These are phyloP conservation scores for Champsocephalus esox DNA, from an alignment of 2,797 vertebrate genomes.

Conservation along the genomic window DNA sequence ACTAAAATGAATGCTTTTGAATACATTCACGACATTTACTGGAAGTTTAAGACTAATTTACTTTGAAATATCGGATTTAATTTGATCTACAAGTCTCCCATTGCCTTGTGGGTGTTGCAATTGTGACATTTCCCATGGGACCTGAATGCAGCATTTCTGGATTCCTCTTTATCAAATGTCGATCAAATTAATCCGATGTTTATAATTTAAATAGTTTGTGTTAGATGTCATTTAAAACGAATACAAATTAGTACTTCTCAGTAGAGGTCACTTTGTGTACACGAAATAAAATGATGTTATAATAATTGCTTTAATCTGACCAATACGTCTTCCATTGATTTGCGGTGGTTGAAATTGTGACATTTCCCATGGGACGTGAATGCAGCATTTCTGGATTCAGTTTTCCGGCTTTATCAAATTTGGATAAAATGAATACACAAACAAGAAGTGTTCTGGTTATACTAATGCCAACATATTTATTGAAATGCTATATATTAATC, in stretches of 20 bases:
- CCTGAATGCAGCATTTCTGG: neutral
- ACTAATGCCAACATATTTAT: too few relatives aligned
- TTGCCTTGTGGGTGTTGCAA: neutral
- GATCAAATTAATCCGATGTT: too few relatives aligned
- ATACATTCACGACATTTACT: neutral
- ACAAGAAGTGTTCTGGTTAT: too few relatives aligned
- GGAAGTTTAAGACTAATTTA: too few relatives aligned
- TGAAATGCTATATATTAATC: too few relatives aligned
- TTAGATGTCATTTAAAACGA: neutral
- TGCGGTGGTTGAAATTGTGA: rapidly evolving
- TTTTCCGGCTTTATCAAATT: neutral
- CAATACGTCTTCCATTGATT: neutral
- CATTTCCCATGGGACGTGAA: neutral
- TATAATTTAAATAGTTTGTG: too few relatives aligned
- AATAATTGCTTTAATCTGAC: too few relatives aligned
- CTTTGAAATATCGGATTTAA: too few relatives aligned
- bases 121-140: neutral
- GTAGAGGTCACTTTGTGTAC: too few relatives aligned
- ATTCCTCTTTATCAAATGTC: too few relatives aligned
- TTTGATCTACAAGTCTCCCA: neutral
- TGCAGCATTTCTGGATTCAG: neutral
- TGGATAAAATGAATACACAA: neutral
- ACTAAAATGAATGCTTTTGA: neutral
- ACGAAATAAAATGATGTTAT: too few relatives aligned
- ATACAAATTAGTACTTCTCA: neutral